A percentile compares a stretch with the other conserved stretches of the same genome.
Evolutionary conservation across 1,140 invertebrate species (phyloP).

Genomic region (Diorhabda carinulata): DNA sequence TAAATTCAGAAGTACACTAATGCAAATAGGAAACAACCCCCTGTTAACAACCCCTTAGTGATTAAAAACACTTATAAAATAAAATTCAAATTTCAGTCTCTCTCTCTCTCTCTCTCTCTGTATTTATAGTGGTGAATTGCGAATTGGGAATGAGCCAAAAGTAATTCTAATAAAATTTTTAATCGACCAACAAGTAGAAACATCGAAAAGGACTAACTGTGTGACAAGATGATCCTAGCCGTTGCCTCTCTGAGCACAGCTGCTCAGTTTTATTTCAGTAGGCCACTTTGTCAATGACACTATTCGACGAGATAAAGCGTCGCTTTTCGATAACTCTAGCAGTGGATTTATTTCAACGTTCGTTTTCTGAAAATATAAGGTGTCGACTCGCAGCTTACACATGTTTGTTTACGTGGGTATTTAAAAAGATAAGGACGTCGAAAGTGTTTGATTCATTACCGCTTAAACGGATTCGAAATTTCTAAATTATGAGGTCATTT

Average conservation of each 20-base stretch:
- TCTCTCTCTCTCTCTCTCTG: too few relatives aligned
- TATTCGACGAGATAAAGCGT: slow-evolving; percentile 19
- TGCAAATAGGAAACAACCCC: too few relatives aligned
- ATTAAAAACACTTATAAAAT: too few relatives aligned
- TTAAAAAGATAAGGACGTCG: slow-evolving; percentile 34
- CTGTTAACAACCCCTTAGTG: too few relatives aligned
- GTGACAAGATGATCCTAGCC: slow-evolving; percentile 1
- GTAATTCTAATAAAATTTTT: background rate
- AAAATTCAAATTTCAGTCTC: too few relatives aligned
- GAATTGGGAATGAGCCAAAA: slow-evolving; percentile 3
- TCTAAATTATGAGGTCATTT: slow-evolving; percentile 12
- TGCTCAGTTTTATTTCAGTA: slow-evolving; percentile 40
- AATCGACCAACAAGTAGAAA: background rate
- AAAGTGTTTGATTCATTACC: slow-evolving; percentile 28
- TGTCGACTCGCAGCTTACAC: slow-evolving; percentile 40
- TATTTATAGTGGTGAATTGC: background rate
- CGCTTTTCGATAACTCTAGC: slow-evolving; percentile 31
- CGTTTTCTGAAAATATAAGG: slow-evolving; percentile 37
- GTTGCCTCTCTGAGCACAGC: slow-evolving; percentile 22
- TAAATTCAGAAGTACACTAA: too few relatives aligned
- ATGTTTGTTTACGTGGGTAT: slow-evolving; percentile 40
- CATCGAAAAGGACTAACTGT: background rate
- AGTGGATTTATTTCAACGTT: slow-evolving; percentile 37
- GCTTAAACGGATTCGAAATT: slow-evolving; percentile 15
- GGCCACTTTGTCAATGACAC: slow-evolving; percentile 41